Conservation (phyloP, 2,888 invertebrate genomes). For the Aspidiotus rigidus region DNA sequence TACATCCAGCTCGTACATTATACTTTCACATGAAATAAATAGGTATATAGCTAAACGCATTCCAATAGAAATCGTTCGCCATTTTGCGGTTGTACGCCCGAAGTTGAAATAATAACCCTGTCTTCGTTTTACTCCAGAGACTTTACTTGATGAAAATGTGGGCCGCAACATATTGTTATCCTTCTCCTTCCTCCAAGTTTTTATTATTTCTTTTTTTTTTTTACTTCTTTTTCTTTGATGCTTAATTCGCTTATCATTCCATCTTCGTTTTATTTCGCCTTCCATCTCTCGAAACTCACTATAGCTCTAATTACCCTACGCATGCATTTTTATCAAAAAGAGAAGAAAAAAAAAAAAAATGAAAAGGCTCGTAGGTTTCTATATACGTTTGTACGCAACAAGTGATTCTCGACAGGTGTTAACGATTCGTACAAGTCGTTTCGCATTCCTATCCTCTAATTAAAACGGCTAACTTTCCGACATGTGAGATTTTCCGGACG, state of each 20-base stretch:
- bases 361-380: constrained; percentile 18
- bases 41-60: too few relatives aligned
- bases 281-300: constrained; percentile 22
- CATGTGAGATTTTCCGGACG: background rate
- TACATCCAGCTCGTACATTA: too few relatives aligned
- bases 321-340: constrained; percentile 31
- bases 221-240: background rate
- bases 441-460: constrained; percentile 1
- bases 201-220: constrained; percentile 25
- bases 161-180: constrained; percentile 31
- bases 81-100: constrained; percentile 29
- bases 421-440: constrained; percentile 10
- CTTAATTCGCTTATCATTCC: constrained; percentile 11
- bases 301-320: constrained; percentile 17
- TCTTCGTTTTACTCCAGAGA: constrained; percentile 26
- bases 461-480: constrained; percentile 4
- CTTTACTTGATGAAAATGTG: constrained; percentile 22
- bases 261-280: constrained; percentile 25
- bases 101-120: constrained; percentile 27
- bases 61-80: constrained; percentile 16
- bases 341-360: background rate
- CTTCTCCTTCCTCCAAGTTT: constrained; percentile 24
- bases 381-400: constrained; percentile 1
- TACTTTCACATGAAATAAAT: too few relatives aligned
- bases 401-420: constrained; percentile 16